These are phyloP conservation scores for Limosa lapponica DNA, from an alignment of 2,797 vertebrate genomes.

Conservation along the genomic window DNA sequence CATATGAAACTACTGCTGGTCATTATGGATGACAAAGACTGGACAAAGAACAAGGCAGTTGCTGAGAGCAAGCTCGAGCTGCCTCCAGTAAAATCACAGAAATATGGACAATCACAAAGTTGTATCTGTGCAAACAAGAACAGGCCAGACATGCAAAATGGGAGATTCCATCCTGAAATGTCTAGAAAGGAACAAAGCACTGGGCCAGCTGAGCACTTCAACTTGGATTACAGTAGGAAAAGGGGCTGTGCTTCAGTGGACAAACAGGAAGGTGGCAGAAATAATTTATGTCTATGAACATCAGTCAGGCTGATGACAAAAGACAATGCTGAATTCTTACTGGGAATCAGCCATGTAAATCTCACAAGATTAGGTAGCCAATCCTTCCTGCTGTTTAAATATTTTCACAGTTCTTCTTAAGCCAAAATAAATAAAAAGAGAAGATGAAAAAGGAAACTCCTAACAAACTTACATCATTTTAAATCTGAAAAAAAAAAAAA, in stretches of 20 bases:
- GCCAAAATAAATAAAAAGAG: conserved; percentile 1
- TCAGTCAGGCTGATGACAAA: background rate
- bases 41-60: background rate
- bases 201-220: background rate
- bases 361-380: background rate
- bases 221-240: background rate
- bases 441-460: background rate
- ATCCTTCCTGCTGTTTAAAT: conserved; percentile 8
- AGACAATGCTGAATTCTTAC: background rate
- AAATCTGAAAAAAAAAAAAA: background rate
- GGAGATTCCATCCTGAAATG: background rate
- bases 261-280: background rate
- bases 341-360: background rate
- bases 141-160: background rate
- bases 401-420: background rate
- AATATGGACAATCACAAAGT: background rate
- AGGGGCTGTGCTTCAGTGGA: background rate
- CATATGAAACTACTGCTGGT: background rate
- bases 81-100: background rate
- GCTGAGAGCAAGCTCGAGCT: background rate
- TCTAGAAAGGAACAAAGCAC: background rate
- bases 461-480: background rate
- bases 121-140: background rate
- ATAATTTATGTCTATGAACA: background rate
- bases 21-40: too few species aligned